Base-by-base conservation (phyloP, 2,888 invertebrate genomes). In the Brachynemurus nebulosus region DNA sequence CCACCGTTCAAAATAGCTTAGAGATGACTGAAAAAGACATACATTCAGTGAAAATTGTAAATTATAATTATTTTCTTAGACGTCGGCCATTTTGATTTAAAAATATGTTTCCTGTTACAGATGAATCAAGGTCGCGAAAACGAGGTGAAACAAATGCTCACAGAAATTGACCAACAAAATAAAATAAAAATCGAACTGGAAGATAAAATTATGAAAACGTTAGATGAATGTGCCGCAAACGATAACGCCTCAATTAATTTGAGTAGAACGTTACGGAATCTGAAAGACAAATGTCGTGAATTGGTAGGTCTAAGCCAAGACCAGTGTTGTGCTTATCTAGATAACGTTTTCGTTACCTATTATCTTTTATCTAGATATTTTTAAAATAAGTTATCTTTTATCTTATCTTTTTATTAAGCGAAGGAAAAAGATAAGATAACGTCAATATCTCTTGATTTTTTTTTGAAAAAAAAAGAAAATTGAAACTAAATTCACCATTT, bases 191-290 rank as follows among this genome's bases (percentile, higher is more conserved):
- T 67, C 11, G 64, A 67, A 33, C 50, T 80, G 38, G 86, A 88
- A 57, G 77, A 80, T 46, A 64, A 71, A 36, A 75, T 84, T 21
- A 56, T 84, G 5, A 58, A 62, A 16, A 69, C 74, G 46, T 63
- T 85, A 1, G 80, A 83, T 54, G 78, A 80, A 9, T 77, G 80
- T 54, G 59, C 80, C 4, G 69, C 78, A 4, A 76, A 77, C 35
- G 79, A 82, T 53, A 84, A 83, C 55, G 76, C 78, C 0, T 73
- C 78, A 4, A 56, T 56, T 37, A 56, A 64, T 50, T 53, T 71
- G 63, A 75, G 58, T 63, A 62, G 16, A 55, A 50, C 66, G 5
- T 52, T 73, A 4, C 58, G 62, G 11, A 64, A 68, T 19, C 51
- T 61, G 0, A 71, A 69, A 48, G 66, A 67, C 21, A 59, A 60